These are phyloP conservation scores for Tenodera sinensis DNA, from an alignment of 2,888 invertebrate genomes.

Conservation along the genomic window DNA sequence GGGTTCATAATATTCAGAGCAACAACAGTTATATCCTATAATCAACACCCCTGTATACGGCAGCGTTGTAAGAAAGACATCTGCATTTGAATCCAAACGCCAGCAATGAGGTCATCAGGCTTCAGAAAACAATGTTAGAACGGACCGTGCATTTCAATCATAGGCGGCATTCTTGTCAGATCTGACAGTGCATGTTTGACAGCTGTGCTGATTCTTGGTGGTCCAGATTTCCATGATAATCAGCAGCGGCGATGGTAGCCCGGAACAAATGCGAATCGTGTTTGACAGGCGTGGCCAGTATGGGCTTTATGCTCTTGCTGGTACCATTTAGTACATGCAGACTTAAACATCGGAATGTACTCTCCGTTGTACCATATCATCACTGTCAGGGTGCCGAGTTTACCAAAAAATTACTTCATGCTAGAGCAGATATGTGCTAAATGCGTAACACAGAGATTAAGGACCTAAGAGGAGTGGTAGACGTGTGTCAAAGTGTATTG, in stretches of 20 bases:
- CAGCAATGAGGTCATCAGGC: too few species aligned
- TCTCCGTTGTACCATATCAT: not conserved
- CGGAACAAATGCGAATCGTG: not conserved
- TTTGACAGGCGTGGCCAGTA: not conserved
- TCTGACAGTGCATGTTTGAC: not conserved
- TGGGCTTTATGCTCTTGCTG: not conserved
- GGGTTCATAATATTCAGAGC: too few species aligned
- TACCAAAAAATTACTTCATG: not conserved
- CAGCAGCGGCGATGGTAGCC: not conserved
- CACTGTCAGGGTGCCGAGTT: not conserved
- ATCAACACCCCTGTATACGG: too few species aligned
- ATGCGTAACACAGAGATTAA: too few species aligned
- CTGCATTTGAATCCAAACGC: too few species aligned
- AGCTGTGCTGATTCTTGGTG: not conserved
- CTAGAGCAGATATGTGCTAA: not conserved
- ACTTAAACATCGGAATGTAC: not conserved
- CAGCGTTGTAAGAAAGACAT: too few species aligned
- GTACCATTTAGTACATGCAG: not conserved
- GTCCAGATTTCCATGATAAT: not conserved
- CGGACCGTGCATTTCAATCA: not conserved
- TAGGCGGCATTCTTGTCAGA: not conserved
- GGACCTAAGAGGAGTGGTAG: too few species aligned
- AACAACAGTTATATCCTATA: too few species aligned
- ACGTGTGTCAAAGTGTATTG: too few species aligned
- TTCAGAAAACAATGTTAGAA: not conserved